These are phyloP conservation scores for Synanthedon formicaeformis DNA, from an alignment of 2,888 invertebrate species.

Conservation along the genomic window DNA sequence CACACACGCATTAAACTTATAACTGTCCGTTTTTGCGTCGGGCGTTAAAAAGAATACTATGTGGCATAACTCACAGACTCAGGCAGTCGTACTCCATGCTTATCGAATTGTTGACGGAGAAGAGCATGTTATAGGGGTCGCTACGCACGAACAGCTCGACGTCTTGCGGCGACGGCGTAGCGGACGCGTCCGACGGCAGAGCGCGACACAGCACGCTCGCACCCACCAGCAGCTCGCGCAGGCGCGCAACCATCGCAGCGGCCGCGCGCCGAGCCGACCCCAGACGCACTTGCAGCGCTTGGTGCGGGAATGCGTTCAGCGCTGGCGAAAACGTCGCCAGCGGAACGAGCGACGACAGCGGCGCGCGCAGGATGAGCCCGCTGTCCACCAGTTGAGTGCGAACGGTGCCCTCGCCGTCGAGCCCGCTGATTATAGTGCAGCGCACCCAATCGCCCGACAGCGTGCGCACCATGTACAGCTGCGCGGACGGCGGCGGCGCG, in stretches of 20 bases:
- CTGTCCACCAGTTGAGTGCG: constrained; percentile 60
- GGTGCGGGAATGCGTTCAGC: constrained; percentile 66
- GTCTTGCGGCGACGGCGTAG: constrained; percentile 45
- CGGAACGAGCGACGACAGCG: constrained; percentile 57
- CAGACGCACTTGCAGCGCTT: constrained; percentile 71
- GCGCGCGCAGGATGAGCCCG: constrained; percentile 55
- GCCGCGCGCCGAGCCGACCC: constrained; percentile 69
- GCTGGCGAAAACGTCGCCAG: constrained; percentile 63
- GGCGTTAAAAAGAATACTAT: background rate
- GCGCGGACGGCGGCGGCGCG: constrained; percentile 39
- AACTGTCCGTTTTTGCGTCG: too few species aligned
- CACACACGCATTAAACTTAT: too few species aligned
- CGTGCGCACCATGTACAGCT: constrained; percentile 63
- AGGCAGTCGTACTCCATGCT: constrained; percentile 71
- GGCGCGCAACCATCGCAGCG: constrained; percentile 62
- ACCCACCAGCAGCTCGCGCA: constrained; percentile 70
- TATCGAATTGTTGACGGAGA: constrained; percentile 79
- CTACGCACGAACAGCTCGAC: constrained; percentile 80
- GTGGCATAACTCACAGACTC: constrained; percentile 36
- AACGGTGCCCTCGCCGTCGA: constrained; percentile 60
- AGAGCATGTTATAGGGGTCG: constrained; percentile 72
- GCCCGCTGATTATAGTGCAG: constrained; percentile 52
- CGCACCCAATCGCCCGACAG: constrained; percentile 65
- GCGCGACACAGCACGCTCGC: constrained; percentile 54
- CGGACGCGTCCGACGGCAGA: constrained; percentile 17